Percentiles rank a stretch among this genome's conserved stretches.
phyloP scores from a whole-genome alignment of 2,888 invertebrate species.

The Trachelus stipa region DNA sequence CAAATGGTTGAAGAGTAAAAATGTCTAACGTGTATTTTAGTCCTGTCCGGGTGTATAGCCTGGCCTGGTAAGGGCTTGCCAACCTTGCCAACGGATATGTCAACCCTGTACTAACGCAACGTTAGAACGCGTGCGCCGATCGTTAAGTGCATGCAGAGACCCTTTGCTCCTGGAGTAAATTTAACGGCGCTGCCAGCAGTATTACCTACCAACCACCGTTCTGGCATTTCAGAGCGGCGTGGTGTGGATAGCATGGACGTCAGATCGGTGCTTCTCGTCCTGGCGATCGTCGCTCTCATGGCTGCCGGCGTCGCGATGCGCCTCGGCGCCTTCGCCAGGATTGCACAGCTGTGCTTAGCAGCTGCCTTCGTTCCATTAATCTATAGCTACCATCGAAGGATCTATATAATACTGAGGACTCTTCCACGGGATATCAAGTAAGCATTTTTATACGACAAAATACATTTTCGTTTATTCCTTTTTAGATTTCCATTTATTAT shows the following conservation, averaged over 20 bases:
- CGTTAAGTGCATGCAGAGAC: slow-evolving; percentile 31
- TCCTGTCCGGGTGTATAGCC: background rate
- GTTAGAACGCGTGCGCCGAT: slow-evolving; percentile 18
- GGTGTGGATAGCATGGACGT: slow-evolving; percentile 51
- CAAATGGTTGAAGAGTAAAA: background rate
- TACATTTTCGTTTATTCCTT: background rate
- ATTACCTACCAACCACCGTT: background rate
- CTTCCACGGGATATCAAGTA: slow-evolving; percentile 60
- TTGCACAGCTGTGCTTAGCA: slow-evolving; percentile 52
- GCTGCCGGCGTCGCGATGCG: slow-evolving; percentile 52
- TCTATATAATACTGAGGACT: slow-evolving; percentile 57
- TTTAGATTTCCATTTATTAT: background rate
- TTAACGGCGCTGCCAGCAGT: slow-evolving; percentile 1
- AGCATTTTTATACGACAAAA: slow-evolving; percentile 30
- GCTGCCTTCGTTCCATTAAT: slow-evolving; percentile 52
- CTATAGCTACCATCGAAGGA: slow-evolving; percentile 55
- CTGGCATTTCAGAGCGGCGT: slow-evolving; percentile 24
- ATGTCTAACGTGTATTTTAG: background rate
- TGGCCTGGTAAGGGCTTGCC: background rate
- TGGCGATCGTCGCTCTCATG: slow-evolving; percentile 56
- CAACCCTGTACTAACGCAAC: background rate
- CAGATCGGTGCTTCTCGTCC: slow-evolving; percentile 53
- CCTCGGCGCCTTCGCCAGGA: slow-evolving; percentile 49
- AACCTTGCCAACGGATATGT: background rate
- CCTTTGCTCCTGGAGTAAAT: slow-evolving; percentile 1